Evolutionary conservation across 2,113 vertebrate genomes (phyloP).

Genomic region (Semnopithecus entellus): DNA sequence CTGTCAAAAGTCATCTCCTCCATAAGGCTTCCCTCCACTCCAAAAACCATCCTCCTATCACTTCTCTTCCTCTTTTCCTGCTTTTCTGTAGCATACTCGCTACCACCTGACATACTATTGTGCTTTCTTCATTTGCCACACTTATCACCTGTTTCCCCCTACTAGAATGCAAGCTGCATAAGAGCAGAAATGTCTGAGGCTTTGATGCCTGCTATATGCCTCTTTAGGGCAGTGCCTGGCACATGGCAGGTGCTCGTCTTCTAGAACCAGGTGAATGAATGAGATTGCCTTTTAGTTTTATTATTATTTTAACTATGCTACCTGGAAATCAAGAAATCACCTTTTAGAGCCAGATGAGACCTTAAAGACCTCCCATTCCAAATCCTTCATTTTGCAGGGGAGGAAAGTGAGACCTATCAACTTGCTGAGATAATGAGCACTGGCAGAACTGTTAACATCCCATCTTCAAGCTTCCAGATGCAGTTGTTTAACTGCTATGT

Average conservation of each 20-base stretch:
- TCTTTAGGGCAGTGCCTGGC: background rate
- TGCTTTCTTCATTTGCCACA: background rate
- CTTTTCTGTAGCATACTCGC: background rate
- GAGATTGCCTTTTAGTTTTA: constrained; percentile 1
- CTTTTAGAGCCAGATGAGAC: background rate
- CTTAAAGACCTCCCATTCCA: background rate
- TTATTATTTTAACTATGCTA: too few relatives aligned
- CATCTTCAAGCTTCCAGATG: background rate
- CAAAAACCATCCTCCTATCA: background rate
- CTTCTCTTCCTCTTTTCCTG: background rate
- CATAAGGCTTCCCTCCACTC: background rate
- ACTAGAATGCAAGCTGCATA: background rate
- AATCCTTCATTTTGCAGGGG: background rate
- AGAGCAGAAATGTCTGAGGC: background rate
- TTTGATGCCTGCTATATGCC: background rate
- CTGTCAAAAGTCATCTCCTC: background rate
- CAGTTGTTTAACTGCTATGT: background rate
- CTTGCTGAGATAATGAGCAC: background rate
- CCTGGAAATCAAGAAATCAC: background rate
- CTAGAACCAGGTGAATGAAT: background rate
- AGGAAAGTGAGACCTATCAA: background rate
- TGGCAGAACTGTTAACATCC: background rate
- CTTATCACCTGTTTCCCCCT: background rate
- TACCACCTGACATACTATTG: background rate
- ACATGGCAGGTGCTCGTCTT: background rate